A percentile compares a stretch with the other conserved stretches of the same genome.
These are phyloP conservation scores for Dinoponera quadriceps DNA, from an alignment of 1,140 invertebrate genomes.

Conservation along the genomic window DNA sequence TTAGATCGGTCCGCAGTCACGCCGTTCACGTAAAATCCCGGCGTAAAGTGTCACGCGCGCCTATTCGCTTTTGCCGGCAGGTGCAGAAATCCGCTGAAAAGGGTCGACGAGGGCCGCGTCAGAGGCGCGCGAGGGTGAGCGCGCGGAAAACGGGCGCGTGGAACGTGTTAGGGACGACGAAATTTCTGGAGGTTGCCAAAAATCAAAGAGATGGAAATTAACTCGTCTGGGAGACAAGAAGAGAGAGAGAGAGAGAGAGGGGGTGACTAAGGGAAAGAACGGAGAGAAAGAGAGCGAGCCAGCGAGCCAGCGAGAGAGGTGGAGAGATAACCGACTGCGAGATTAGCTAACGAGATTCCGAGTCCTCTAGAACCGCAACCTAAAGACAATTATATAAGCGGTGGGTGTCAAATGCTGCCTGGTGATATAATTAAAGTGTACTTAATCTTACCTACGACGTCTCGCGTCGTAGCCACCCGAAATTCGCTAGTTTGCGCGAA, in stretches of 20 bases:
- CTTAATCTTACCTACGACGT: conserved; percentile 59
- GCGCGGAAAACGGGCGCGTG: conserved; percentile 37
- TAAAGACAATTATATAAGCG: conserved; percentile 65
- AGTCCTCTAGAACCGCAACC: conserved; percentile 60
- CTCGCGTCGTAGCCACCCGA: conserved; percentile 23
- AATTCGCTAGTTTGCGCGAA: conserved; percentile 42
- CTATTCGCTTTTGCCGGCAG: conserved; percentile 63
- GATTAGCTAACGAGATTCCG: conserved; percentile 77
- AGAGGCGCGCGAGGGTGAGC: conserved; percentile 12
- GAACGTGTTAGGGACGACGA: conserved; percentile 41
- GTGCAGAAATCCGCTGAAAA: conserved; percentile 66
- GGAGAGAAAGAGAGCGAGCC: neutral
- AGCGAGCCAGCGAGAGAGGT: neutral
- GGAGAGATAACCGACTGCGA: conserved; percentile 56
- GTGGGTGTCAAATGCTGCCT: conserved; percentile 61
- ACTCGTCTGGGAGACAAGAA: conserved; percentile 57
- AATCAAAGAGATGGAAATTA: conserved; percentile 84
- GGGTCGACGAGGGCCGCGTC: conserved; percentile 28
- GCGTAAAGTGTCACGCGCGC: conserved; percentile 58
- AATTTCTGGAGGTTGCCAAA: conserved; percentile 74
- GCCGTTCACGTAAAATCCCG: conserved; percentile 65
- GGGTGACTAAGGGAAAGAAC: neutral
- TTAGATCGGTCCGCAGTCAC: conserved; percentile 69
- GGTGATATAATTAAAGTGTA: conserved; percentile 62
- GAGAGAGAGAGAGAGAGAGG: neutral